Conservation (phyloP, 2,113 vertebrate species). For the Erinaceus europaeus region DNA sequence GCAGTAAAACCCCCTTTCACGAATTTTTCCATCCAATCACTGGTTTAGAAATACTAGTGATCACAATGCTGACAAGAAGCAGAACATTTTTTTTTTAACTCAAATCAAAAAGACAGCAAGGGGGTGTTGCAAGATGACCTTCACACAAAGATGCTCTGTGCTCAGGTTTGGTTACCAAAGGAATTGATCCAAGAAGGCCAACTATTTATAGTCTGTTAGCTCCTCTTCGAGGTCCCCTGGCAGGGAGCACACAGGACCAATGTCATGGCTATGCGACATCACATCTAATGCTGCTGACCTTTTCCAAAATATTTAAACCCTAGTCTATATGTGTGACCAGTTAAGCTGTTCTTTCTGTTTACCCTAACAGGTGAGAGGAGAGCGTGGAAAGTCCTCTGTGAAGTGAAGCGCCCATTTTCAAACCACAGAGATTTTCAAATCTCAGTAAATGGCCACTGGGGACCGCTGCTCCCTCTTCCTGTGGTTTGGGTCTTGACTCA, state of each 20-base stretch:
- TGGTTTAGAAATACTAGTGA: not conserved
- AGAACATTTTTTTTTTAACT: not conserved
- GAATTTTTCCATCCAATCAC: not conserved
- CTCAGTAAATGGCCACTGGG: no score
- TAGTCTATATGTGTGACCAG: no score
- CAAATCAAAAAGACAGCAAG: not conserved
- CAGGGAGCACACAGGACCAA: not conserved
- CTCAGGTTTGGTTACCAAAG: not conserved
- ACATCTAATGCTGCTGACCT: not conserved
- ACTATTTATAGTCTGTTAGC: not conserved
- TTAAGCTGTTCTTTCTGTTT: no score
- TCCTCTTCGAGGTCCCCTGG: no score
- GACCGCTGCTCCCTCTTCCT: no score
- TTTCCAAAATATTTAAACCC: conserved; percentile 1
- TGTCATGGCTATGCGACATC: not conserved
- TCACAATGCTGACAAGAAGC: not conserved
- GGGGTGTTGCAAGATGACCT: not conserved
- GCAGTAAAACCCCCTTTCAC: not conserved
- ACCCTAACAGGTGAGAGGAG: not conserved
- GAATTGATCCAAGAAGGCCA: not conserved
- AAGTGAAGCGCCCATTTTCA: not conserved
- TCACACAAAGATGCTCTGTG: not conserved
- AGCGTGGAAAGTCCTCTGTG: not conserved
- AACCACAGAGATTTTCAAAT: no score
- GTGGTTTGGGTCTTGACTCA: not conserved